Conservation (phyloP, 2,888 invertebrate genomes). For the Harpagoxenus sublaevis region DNA sequence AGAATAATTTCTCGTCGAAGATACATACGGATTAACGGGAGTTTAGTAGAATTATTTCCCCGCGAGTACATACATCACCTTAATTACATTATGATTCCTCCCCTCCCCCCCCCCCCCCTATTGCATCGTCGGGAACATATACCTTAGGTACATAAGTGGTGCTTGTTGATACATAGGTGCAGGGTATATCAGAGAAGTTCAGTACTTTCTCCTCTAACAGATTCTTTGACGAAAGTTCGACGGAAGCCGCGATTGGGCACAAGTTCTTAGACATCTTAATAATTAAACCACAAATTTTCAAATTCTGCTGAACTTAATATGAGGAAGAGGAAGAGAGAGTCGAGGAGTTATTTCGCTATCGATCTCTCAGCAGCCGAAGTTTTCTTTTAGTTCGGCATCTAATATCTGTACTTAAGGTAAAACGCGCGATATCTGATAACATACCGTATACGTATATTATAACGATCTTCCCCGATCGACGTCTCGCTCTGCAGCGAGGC, state of each 20-base stretch:
- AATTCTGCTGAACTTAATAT: slow-evolving; percentile 23
- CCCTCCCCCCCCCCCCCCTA: too few species aligned
- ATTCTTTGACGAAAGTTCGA: slow-evolving; percentile 32
- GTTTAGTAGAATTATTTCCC: not conserved
- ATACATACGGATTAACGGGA: not conserved
- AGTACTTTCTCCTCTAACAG: not conserved
- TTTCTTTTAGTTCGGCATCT: slow-evolving; percentile 5
- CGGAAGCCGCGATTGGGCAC: slow-evolving; percentile 2
- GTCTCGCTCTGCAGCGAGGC: slow-evolving; percentile 22
- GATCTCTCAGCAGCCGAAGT: not conserved
- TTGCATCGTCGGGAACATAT: not conserved
- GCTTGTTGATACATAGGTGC: not conserved
- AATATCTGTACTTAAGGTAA: slow-evolving; percentile 25
- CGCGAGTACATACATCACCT: not conserved
- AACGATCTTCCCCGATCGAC: slow-evolving; percentile 58
- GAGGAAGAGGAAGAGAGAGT: not conserved
- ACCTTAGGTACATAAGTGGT: not conserved
- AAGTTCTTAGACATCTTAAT: slow-evolving; percentile 16
- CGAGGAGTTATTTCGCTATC: slow-evolving; percentile 10
- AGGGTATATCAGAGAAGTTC: not conserved
- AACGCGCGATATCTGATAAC: slow-evolving; percentile 34
- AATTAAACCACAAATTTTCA: slow-evolving; percentile 28
- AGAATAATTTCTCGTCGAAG: slow-evolving; percentile 15
- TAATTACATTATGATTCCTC: slow-evolving; percentile 18
- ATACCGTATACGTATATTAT: not conserved